Conservation (phyloP, 2,888 invertebrate genomes). For the Nomada lathburiana region DNA sequence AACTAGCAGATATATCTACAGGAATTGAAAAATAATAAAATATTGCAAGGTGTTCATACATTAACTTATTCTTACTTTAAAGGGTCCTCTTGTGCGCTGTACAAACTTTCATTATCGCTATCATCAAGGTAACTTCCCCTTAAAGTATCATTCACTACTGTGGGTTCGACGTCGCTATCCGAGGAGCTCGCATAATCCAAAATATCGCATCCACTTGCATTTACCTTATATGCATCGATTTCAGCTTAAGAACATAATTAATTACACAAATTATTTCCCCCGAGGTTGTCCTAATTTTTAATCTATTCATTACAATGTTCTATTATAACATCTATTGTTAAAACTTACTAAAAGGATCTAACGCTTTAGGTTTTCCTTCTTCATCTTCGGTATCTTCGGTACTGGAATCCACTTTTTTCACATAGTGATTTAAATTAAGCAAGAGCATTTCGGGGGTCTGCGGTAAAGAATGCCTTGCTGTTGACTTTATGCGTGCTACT, state of each 20-base stretch:
- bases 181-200: constrained; percentile 90
- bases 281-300: background rate
- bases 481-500: constrained; percentile 87
- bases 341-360: constrained; percentile 87
- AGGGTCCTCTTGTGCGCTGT: constrained; percentile 91
- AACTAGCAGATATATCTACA: constrained; percentile 74
- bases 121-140: constrained; percentile 88
- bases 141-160: constrained; percentile 88
- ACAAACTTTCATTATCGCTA: constrained; percentile 92
- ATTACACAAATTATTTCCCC: background rate
- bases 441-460: constrained; percentile 89
- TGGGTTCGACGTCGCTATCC: constrained; percentile 90
- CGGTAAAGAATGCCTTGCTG: constrained; percentile 87
- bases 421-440: constrained; percentile 88
- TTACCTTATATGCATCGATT: constrained; percentile 86
- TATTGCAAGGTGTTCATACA: constrained; percentile 4
- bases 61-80: constrained; percentile 87
- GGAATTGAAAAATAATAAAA: constrained; percentile 14
- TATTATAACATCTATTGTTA: background rate
- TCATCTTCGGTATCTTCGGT: constrained; percentile 85
- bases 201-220: constrained; percentile 86
- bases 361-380: constrained; percentile 84
- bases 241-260: constrained; percentile 82
- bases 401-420: constrained; percentile 83
- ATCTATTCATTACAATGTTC: background rate